Evolutionary conservation across 2,113 vertebrate species (phyloP).

Genomic region (Camelus dromedarius): DNA sequence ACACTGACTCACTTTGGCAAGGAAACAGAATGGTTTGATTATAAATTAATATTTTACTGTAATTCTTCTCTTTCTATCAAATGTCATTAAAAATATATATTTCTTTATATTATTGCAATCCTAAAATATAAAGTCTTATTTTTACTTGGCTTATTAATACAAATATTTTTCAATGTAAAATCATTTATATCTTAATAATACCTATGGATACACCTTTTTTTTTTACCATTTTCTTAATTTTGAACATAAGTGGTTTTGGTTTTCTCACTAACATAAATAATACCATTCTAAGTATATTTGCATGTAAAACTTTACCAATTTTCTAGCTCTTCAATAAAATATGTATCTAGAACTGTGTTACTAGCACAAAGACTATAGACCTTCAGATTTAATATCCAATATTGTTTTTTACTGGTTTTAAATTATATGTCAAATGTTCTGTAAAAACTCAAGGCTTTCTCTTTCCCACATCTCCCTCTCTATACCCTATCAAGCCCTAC

Average conservation of each 20-base stretch:
- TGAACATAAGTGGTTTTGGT: neutral
- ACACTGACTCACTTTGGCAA: neutral
- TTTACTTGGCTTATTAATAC: neutral
- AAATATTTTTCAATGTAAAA: neutral
- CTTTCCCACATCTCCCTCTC: neutral
- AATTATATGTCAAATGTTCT: neutral
- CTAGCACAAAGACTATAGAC: neutral
- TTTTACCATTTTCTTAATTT: neutral
- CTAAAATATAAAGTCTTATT: neutral
- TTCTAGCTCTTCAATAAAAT: neutral
- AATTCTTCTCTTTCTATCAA: slow-evolving; percentile 6
- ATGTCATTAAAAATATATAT: neutral
- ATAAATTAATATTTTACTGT: neutral
- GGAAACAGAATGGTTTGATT: neutral
- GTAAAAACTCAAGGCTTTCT: neutral
- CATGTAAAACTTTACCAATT: neutral
- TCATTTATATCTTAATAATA: neutral
- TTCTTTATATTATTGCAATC: neutral
- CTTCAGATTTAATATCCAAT: neutral
- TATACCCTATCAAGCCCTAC: neutral
- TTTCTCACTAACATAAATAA: neutral
- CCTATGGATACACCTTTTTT: neutral
- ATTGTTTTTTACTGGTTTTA: neutral
- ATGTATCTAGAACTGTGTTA: neutral
- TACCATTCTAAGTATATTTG: neutral